Conservation (phyloP, 2,113 vertebrate species). For the Odocoileus hemionus region DNA sequence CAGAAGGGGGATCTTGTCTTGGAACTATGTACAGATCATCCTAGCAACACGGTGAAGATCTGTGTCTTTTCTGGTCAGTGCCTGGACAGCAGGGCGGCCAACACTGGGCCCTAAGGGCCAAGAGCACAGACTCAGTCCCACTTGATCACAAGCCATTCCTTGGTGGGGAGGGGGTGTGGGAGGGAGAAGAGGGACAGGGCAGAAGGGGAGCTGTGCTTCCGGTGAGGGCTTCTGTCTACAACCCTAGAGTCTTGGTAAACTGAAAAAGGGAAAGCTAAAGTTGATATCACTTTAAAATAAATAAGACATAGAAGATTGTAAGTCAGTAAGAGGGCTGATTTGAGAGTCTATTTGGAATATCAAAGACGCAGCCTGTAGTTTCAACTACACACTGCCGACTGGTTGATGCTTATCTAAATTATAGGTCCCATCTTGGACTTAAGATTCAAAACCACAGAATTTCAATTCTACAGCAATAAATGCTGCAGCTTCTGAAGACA, state of each 20-base stretch:
- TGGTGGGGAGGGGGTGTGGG: accelerated
- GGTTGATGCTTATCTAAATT: neutral
- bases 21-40: neutral
- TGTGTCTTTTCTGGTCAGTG: neutral
- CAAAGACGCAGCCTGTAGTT: neutral
- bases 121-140: accelerated
- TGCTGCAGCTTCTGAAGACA: too few species aligned
- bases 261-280: neutral
- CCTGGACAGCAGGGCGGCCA: neutral
- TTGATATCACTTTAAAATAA: neutral
- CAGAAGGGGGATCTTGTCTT: neutral
- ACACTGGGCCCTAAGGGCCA: neutral
- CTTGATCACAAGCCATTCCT: neutral
- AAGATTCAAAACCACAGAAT: neutral
- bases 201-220: accelerated
- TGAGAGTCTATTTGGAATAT: neutral
- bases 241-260: neutral
- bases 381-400: neutral
- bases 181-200: neutral
- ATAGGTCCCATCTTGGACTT: neutral
- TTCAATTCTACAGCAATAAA: neutral
- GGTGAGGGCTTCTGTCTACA: neutral
- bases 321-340: neutral
- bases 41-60: neutral
- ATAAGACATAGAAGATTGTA: neutral